Conservation (phyloP, 1,140 invertebrate species). For the Hypothenemus hampei region DNA sequence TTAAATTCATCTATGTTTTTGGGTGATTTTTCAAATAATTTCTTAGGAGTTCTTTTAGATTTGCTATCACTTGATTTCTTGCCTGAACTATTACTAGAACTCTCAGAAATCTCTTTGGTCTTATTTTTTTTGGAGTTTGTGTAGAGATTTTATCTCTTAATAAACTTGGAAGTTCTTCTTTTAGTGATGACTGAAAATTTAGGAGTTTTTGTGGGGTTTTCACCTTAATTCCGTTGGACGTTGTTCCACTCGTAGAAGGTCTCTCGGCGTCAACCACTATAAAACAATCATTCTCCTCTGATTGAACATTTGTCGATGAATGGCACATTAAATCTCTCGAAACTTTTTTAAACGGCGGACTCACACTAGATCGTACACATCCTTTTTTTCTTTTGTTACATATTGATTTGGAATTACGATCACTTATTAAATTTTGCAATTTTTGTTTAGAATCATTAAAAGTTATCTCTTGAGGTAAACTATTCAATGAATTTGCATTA, state of each 20-base stretch:
- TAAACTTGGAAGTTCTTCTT: background rate
- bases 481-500: no score
- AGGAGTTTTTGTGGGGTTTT: constrained; percentile 23
- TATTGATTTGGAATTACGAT: background rate
- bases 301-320: constrained; percentile 8
- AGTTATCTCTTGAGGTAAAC: background rate
- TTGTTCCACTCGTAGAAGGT: constrained; percentile 11
- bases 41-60: constrained; percentile 21
- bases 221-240: constrained; percentile 8
- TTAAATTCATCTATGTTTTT: constrained; percentile 35
- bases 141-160: background rate
- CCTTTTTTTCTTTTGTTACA: background rate
- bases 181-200: constrained; percentile 1
- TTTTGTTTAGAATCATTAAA: background rate
- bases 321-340: background rate
- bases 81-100: background rate
- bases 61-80: constrained; percentile 3
- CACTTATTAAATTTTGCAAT: background rate
- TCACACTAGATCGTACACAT: background rate
- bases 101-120: background rate
- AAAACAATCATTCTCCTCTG: background rate
- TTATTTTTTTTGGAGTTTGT: background rate
- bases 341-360: constrained; percentile 4
- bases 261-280: background rate
- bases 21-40: constrained; percentile 33